Evolutionary conservation across 1,140 invertebrate species (phyloP).

Genomic region (Drosophila pallidifrons): DNA sequence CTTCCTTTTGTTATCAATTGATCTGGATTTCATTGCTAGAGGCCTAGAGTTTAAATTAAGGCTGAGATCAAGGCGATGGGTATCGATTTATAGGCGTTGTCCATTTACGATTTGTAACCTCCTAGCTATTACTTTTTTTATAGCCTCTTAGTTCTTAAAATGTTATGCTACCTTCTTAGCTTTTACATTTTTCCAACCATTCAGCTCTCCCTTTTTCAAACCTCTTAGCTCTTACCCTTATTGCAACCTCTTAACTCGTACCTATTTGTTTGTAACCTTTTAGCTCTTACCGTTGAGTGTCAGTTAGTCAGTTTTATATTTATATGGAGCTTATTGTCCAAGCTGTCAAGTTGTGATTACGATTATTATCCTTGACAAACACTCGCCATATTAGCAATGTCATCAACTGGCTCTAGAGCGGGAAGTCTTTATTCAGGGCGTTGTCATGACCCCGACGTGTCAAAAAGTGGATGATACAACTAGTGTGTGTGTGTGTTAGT

Average conservation of each 20-base stretch:
- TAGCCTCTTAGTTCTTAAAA: too few relatives aligned
- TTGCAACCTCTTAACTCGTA: too few relatives aligned
- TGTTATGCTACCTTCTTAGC: too few relatives aligned
- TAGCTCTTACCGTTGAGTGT: too few relatives aligned
- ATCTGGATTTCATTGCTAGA: neutral
- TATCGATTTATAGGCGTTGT: too few relatives aligned
- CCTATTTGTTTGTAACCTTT: too few relatives aligned
- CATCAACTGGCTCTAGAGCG: neutral
- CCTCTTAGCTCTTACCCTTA: too few relatives aligned
- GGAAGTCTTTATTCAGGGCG: constrained; percentile 10
- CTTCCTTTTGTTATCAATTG: constrained; percentile 9
- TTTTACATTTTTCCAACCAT: too few relatives aligned
- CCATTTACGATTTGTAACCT: too few relatives aligned
- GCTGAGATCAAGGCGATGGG: neutral
- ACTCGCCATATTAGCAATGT: constrained; percentile 25
- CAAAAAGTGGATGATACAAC: neutral
- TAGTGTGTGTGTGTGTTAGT: neutral
- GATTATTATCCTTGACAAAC: constrained; percentile 11
- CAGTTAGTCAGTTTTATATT: neutral
- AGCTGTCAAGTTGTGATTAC: constrained; percentile 15
- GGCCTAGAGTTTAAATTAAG: neutral
- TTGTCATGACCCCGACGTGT: constrained; percentile 15
- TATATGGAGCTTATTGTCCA: neutral
- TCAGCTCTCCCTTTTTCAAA: too few relatives aligned
- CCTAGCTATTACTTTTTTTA: too few relatives aligned